These are phyloP conservation scores for Rousettus leschenaultii DNA, from an alignment of 2,113 vertebrate genomes.

Conservation along the genomic window DNA sequence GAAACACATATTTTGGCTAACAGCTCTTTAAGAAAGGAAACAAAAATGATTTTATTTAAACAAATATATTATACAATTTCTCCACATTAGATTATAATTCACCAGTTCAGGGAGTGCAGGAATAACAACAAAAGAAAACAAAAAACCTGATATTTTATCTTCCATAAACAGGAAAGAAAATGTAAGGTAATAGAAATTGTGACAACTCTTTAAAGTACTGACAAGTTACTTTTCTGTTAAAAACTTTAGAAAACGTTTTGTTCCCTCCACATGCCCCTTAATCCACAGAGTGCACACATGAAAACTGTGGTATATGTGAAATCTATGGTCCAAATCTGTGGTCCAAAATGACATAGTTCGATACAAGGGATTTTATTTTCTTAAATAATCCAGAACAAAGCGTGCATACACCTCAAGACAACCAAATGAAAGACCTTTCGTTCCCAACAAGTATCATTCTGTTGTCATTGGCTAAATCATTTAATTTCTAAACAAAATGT, in stretches of 20 bases:
- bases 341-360: background rate
- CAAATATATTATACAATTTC: background rate
- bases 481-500: conserved; percentile 59
- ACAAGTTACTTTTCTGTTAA: background rate
- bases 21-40: background rate
- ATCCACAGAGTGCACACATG: background rate
- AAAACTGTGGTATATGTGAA: background rate
- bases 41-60: background rate
- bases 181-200: background rate
- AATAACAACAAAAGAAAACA: background rate
- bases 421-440: background rate
- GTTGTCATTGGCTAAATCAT: background rate
- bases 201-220: background rate
- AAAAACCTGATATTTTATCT: background rate
- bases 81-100: background rate
- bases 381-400: conserved; percentile 42
- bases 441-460: background rate
- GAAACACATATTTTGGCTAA: background rate
- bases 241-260: background rate
- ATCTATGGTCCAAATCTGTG: background rate
- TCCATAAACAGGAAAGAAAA: background rate
- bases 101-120: background rate
- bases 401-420: background rate
- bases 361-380: conserved; percentile 4
- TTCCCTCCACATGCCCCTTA: background rate